Evolutionary conservation across 2,113 vertebrate species (phyloP).

Genomic region (Cygnus atratus): DNA sequence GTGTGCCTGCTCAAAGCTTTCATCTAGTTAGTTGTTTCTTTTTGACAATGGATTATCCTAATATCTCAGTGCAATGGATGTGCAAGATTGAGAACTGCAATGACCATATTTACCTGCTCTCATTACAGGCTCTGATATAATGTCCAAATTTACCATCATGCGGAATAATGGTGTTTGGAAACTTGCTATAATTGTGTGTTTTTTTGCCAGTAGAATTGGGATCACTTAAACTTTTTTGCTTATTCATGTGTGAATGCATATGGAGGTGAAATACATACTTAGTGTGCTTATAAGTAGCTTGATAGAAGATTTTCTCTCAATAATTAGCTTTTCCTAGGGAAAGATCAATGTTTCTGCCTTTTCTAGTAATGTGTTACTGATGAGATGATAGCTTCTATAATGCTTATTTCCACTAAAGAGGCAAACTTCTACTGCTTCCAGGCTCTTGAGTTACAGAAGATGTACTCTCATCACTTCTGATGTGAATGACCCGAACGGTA

Average conservation of each 20-base stretch:
- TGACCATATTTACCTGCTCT: not conserved
- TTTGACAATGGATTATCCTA: not conserved
- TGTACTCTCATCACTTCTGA: not conserved
- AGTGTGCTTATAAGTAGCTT: not conserved
- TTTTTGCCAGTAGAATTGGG: not conserved
- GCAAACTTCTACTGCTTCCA: not conserved
- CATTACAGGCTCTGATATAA: not conserved
- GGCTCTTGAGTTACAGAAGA: not conserved
- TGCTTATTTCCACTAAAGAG: not conserved
- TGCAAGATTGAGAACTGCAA: not conserved
- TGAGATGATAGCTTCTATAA: not conserved
- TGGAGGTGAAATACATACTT: not conserved
- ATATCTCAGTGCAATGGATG: not conserved
- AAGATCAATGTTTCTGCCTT: not conserved
- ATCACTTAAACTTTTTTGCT: not conserved
- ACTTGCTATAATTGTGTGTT: not conserved
- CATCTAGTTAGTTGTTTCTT: not conserved
- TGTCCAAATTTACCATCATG: rapidly evolving
- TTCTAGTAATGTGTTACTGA: not conserved
- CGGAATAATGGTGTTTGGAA: not conserved
- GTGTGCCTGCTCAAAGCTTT: not conserved
- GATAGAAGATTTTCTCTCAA: not conserved
- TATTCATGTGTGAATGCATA: not conserved
- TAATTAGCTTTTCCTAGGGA: not conserved
- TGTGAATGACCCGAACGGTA: not conserved